Evolutionary conservation across 2,113 vertebrate genomes (phyloP).

Genomic region (Ailuropoda melanoleuca): DNA sequence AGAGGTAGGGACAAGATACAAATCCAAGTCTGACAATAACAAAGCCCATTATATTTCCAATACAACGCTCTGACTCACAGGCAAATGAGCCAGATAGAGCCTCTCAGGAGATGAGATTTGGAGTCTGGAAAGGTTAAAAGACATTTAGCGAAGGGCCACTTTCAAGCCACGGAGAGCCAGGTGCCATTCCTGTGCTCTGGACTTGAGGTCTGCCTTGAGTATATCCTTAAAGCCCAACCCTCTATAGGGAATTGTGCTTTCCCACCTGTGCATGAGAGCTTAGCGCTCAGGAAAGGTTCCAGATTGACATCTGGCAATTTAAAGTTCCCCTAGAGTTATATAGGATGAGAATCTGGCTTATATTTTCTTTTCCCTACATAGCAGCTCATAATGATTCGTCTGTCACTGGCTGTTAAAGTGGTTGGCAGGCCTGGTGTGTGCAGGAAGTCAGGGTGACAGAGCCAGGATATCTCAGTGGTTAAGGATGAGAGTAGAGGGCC

Average conservation of each 20-base stretch:
- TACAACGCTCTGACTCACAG: neutral
- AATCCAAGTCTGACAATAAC: neutral
- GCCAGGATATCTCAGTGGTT: slow-evolving; percentile 48
- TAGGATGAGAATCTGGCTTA: slow-evolving; percentile 65
- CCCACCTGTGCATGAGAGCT: slow-evolving; percentile 39
- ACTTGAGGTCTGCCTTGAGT: neutral
- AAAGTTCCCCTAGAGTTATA: slow-evolving; percentile 71
- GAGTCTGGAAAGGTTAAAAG: slow-evolving; percentile 25
- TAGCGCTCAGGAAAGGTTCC: slow-evolving; percentile 67
- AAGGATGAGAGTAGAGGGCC: neutral
- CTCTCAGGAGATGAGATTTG: neutral
- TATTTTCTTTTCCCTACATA: slow-evolving; percentile 64
- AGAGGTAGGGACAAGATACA: neutral
- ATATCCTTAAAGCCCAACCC: neutral
- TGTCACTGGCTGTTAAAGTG: slow-evolving; percentile 46
- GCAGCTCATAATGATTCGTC: slow-evolving; percentile 65
- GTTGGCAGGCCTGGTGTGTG: slow-evolving; percentile 37
- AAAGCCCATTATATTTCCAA: slow-evolving; percentile 15
- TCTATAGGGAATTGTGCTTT: neutral
- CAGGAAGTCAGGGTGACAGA: slow-evolving; percentile 18
- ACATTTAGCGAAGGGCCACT: neutral
- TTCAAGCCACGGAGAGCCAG: neutral
- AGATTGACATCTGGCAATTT: slow-evolving; percentile 73
- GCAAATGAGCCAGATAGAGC: neutral
- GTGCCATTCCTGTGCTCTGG: neutral